Evolutionary conservation across 2,113 vertebrate genomes (phyloP), one percentile per base, ranked within the genome.

Genomic region (Syngnathus floridae): DNA sequence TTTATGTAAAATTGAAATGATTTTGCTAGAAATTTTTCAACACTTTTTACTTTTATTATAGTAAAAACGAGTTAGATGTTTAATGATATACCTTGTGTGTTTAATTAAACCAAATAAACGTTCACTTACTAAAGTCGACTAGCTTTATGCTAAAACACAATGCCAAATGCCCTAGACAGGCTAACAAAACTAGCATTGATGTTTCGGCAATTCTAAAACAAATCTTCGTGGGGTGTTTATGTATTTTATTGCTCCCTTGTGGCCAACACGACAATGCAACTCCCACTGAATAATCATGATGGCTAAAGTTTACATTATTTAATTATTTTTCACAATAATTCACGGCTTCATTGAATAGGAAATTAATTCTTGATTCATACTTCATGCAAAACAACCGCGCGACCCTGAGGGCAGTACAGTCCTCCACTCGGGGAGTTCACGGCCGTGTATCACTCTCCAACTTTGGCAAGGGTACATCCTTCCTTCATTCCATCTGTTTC

Each of bases 401-500:
- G 76, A 82, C 82, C 81, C 76, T 11, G 62, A 31, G 13, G 71
- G 80, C 62, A 75, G 72, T 64, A 82, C 82, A 67, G 84, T 73
- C 82, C 69, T 62, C 54, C 79, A 64, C 82, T 78, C 73, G 46
- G 88, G 87, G 81, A 77, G 83, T 84, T 82, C 87, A 79, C 1
- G 62, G 22, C 71, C 71, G 83, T 78, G 67, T 38, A 71, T 66
- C 79, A 56, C 69, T 85, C 48, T 58, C 66, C 72, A 82, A 75
- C 81, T 82, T 70, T 87, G 87, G 87, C 86, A 85, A 81, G 72
- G 78, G 55, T 76, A 54, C 51, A 54, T 63, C 70, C 76, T 80
- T 67, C 71, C 75, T 83, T 67, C 71, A 73, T 83, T 76, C 88
- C 90, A 90, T 90, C 88, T 91, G 90, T 82, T 84, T 81, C 74